Conservation (phyloP, 2,797 vertebrate species). For the Gambelia wislizenii region DNA sequence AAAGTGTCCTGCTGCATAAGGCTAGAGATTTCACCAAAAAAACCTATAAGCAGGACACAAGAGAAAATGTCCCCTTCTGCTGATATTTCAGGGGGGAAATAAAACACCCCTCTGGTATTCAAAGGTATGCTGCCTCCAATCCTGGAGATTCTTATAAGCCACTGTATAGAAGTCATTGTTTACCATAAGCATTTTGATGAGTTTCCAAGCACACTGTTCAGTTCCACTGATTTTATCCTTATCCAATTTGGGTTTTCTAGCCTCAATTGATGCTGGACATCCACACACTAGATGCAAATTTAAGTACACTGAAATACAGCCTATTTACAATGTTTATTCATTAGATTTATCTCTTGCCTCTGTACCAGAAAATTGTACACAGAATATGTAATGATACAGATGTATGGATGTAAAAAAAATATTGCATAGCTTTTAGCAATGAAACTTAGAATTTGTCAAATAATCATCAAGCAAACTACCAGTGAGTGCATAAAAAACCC, state of each 20-base stretch:
- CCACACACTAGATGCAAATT: background rate
- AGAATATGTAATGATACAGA: no score
- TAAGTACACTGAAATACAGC: background rate
- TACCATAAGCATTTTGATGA: background rate
- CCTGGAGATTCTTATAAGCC: background rate
- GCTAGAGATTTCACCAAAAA: background rate
- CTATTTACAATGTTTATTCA: constrained; percentile 24
- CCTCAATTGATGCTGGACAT: background rate
- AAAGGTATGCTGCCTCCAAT: background rate
- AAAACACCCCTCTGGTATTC: no score
- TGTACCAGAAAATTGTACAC: background rate
- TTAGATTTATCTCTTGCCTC: background rate
- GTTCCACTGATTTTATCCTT: background rate
- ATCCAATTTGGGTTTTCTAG: background rate
- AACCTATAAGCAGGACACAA: background rate
- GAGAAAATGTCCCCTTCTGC: background rate
- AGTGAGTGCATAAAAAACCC: background rate
- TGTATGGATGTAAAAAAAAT: no score
- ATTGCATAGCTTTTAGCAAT: constrained; percentile 22
- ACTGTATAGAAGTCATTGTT: background rate
- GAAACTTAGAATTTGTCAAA: constrained; percentile 24
- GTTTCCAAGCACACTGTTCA: constrained; percentile 26
- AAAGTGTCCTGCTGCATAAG: background rate
- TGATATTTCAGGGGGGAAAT: no score
- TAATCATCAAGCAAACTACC: background rate